These are phyloP conservation scores for Stomatorhinus walkeri DNA, from an alignment of 2,797 vertebrate genomes.

Conservation along the genomic window DNA sequence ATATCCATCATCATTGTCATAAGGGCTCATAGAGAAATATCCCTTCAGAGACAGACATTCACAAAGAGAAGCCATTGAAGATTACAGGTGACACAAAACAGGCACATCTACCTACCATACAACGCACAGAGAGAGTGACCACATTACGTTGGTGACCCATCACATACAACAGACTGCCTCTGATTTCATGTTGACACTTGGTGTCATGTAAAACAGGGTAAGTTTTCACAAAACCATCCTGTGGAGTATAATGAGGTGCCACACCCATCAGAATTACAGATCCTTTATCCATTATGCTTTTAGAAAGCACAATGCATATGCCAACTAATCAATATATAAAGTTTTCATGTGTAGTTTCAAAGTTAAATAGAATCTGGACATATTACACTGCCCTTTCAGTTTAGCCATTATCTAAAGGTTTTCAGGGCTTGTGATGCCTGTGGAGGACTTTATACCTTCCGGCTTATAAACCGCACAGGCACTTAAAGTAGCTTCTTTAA, in stretches of 20 bases:
- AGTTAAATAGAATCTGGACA: neutral
- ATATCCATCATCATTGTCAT: constrained; percentile 78
- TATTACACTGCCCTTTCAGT: neutral
- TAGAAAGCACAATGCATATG: neutral
- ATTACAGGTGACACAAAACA: constrained; percentile 21
- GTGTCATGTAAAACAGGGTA: neutral
- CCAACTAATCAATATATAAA: neutral
- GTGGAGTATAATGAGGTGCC: neutral
- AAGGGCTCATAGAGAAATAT: constrained; percentile 86
- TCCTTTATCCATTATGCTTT: neutral
- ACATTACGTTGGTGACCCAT: neutral
- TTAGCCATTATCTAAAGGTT: neutral
- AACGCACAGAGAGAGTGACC: neutral
- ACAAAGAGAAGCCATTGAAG: constrained; percentile 39
- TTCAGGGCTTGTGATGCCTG: neutral
- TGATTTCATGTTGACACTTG: neutral
- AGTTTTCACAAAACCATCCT: neutral
- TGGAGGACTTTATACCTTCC: neutral
- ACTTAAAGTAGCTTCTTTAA: neutral
- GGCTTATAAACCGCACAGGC: neutral
- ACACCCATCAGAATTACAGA: neutral
- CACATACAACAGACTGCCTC: neutral
- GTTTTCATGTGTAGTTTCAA: neutral
- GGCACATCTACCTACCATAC: constrained; percentile 15
- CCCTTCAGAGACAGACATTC: constrained; percentile 72